Base-by-base conservation (phyloP, 2,888 invertebrate genomes). In the Lasioglossum lativentre region DNA sequence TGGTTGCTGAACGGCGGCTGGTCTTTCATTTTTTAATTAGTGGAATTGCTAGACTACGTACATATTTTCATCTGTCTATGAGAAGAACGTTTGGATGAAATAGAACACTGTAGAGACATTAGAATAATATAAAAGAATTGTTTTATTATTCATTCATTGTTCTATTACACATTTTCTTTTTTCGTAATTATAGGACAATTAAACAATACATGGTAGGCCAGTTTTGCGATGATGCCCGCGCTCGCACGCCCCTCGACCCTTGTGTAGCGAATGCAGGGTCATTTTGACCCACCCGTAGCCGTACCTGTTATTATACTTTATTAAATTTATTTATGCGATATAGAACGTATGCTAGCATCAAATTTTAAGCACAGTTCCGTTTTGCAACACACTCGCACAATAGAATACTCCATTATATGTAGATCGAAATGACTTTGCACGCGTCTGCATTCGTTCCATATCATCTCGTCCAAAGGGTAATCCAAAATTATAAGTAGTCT, bases 251-350 rank as follows among this genome's bases (percentile, higher is more conserved):
- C 30, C 16, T 52, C 30, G 4, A 0, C 63, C 6, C 6, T 14
- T 30, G n/a, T 16, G 63, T 30, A 63, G 63, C 63, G 63, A 30
- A 63, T 63, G 63, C 63, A 63, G 63, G 63, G 63, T 63, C 63
- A 63, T 63, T 63, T 63, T 27, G 27, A 30, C 63, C 63, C 63
- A 30, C 16, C 30, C n/a, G 30, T 63, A 63, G 63, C 16, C 12
- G 30, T 63, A 63, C 30, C 30, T 27, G 30, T 30, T 63, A 63
- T 1, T 6, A 16, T 30, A 30, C 30, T 30, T 30, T 30, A 30
- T 34, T 34, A 34, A 34, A 34, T 16, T 63, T 63, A 30, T 63
- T 63, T 63, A 16, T 63, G 30, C 63, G 30, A 63, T 16, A 2
- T 63, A 30, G 14, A 30, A 63, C 14, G 59, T 63, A 30, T 6